Percentiles rank a stretch among this genome's conserved stretches.
phyloP scores from a whole-genome alignment of 1,140 invertebrate species.

The Drosophila rufa region DNA sequence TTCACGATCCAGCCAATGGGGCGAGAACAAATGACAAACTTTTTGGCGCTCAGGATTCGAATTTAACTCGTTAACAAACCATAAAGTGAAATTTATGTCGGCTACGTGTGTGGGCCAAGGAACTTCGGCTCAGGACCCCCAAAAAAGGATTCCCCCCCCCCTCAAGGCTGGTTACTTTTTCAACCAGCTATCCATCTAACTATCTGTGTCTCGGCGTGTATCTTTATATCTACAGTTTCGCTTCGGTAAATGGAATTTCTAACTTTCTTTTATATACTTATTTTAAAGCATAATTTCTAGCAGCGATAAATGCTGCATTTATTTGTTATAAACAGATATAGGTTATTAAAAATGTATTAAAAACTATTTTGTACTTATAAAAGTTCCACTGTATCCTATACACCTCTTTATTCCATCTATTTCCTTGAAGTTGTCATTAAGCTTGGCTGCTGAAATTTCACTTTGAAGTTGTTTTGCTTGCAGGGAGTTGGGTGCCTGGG shows the following conservation, averaged over 20 bases:
- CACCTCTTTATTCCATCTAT: slow-evolving; percentile 51
- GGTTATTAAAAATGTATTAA: no score
- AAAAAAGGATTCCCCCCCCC: slow-evolving; percentile 10
- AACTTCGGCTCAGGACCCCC: background rate
- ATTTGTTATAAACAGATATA: rapidly evolving
- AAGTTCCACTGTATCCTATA: slow-evolving; percentile 1
- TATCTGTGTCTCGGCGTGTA: slow-evolving; percentile 21
- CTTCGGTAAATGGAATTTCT: background rate
- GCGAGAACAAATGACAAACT: slow-evolving; percentile 74
- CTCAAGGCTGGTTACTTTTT: slow-evolving; percentile 28
- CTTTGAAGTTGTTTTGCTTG: slow-evolving; percentile 71
- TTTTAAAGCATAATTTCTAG: background rate
- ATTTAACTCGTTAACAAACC: slow-evolving; percentile 83
- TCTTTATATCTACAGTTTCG: slow-evolving; percentile 2
- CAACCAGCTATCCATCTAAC: slow-evolving; percentile 25
- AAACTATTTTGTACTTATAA: rapidly evolving
- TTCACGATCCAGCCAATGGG: slow-evolving; percentile 55
- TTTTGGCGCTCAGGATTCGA: slow-evolving; percentile 76
- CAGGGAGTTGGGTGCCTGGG: background rate
- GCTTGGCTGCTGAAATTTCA: slow-evolving; percentile 68
- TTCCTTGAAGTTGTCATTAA: slow-evolving; percentile 71
- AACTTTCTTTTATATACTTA: background rate
- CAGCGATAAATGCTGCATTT: background rate
- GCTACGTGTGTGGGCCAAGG: slow-evolving; percentile 72
- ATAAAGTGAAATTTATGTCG: slow-evolving; percentile 82